Evolutionary conservation across 2,113 vertebrate genomes (phyloP), one percentile per base, ranked within the genome.

Genomic region (Mohoua ochrocephala): DNA sequence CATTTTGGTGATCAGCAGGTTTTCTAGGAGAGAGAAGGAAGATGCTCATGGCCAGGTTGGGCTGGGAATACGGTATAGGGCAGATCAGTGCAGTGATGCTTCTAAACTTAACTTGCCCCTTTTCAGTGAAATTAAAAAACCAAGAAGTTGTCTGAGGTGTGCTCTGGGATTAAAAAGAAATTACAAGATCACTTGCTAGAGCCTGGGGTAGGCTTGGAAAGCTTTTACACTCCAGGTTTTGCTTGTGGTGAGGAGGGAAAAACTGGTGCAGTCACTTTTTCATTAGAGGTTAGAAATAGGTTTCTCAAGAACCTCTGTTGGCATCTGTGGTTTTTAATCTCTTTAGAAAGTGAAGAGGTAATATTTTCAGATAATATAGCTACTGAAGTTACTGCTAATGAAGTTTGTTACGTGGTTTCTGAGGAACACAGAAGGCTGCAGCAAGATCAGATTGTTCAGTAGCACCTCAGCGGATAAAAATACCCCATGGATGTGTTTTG

Each of bases 311-410:
- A 50, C 49, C 35, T 88, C 27, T 86, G 21, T 39, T 88, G 88
- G 79, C 52, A 50, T 95, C 27, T 86, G 79, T 95, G 92, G 79
- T 70, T 95, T 96, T 84, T 77, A 86, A 85, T 80, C 71, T 93
- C 54, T 79, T 60, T 61, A 74, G 15, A 80, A 90, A 75, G 54
- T 21, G 28, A 70, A 78, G 67, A 61, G 33, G 54, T 92, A 74
- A 11, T 88, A 33, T 74, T 88, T 94, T 92, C 79, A 75, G 60
- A 71, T 91, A 56, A 53, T 42, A 50, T 5, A 64, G 56, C 56
- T 87, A 5, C 63, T 84, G 42, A 79, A 87, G 65, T 54, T 74
- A 35, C 37, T 14, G 24, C 50, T 85, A 80, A 79, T 88, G 74
- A 67, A 77, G 42, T 44, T 91, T 63, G 26, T 92, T 93, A 56